These are phyloP conservation scores for Sylvicola cinctus DNA, from an alignment of 2,888 invertebrate species.

Conservation along the genomic window DNA sequence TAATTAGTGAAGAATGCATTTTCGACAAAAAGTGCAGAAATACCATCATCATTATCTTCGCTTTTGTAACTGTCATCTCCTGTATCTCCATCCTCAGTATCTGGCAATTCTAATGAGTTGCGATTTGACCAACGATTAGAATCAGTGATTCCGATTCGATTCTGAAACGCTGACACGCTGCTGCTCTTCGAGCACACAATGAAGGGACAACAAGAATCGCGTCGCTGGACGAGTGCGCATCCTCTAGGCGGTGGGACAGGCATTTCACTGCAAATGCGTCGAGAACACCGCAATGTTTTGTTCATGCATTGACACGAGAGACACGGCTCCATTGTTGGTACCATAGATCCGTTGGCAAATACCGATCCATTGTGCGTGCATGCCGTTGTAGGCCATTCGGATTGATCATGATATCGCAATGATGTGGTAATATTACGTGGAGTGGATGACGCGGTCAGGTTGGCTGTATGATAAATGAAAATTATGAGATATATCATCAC, in stretches of 20 bases:
- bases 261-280: conserved; percentile 52
- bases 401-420: no score
- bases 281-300: conserved; percentile 52
- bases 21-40: no score
- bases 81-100: conserved; percentile 1
- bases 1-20: no score
- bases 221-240: conserved; percentile 47
- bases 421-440: no score
- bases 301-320: conserved; percentile 53
- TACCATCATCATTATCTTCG: neutral
- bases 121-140: conserved; percentile 21
- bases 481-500: no score
- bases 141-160: conserved; percentile 18
- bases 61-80: neutral
- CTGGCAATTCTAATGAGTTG: conserved; percentile 14
- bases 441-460: no score
- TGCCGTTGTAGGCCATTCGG: neutral
- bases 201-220: conserved; percentile 55
- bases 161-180: conserved; percentile 8
- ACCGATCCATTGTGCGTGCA: conserved; percentile 53
- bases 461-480: no score
- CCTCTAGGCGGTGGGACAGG: conserved; percentile 54
- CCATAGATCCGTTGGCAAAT: conserved; percentile 41
- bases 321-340: conserved; percentile 53
- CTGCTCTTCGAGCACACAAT: conserved; percentile 47